phyloP scores from a whole-genome alignment of 2,888 invertebrate genomes.

The Aethes cnicana region DNA sequence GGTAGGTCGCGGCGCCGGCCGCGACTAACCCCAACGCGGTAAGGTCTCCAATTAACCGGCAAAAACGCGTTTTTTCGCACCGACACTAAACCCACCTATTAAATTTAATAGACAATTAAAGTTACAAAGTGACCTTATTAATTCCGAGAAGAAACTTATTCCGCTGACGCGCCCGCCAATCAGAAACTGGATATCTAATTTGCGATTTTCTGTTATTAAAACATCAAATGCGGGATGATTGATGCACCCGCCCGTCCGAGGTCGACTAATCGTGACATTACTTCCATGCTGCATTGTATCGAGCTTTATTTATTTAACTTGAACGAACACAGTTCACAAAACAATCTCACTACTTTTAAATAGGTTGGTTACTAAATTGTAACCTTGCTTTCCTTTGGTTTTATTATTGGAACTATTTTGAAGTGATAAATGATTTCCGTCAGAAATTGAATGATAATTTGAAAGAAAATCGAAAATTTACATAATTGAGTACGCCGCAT shows the following conservation, averaged over 20 bases:
- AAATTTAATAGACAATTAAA: conserved; percentile 23
- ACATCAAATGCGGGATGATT: conserved; percentile 48
- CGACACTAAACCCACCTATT: conserved; percentile 15
- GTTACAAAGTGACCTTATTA: conserved; percentile 14
- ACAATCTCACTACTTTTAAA: no score
- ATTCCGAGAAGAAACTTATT: conserved; percentile 23
- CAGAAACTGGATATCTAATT: conserved; percentile 42
- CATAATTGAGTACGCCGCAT: no score
- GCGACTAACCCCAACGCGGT: conserved; percentile 24
- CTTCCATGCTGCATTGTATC: no score
- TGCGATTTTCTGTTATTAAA: conserved; percentile 48
- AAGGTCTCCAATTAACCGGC: conserved; percentile 26
- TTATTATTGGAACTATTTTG: no score
- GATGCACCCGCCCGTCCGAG: conserved; percentile 51
- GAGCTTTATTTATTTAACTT: no score
- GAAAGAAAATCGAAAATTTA: no score
- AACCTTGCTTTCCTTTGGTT: no score
- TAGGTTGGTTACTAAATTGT: no score
- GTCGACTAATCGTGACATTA: conserved; percentile 51
- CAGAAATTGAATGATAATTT: no score
- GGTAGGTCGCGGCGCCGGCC: conserved; percentile 71
- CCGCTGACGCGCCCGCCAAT: conserved; percentile 38
- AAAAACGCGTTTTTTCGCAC: background rate
- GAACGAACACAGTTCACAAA: no score
- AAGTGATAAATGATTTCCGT: no score